Conservation (phyloP, 2,113 vertebrate species). For the rabbit (Oryctolagus cuniculus) region mOryCun1.1 NC_091435.1:15979001-15979500, state of each 20-base stretch:
- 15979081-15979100: background rate
- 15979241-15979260: background rate
- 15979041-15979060: background rate
- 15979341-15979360: background rate
- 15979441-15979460: constrained; percentile 16
- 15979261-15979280: background rate
- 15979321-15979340: background rate
- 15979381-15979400: background rate
- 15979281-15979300: background rate
- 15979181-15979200: background rate
- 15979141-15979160: background rate
- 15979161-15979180: background rate
- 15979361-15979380: background rate
- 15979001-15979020: accelerated
- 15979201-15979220: background rate
- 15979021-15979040: background rate
- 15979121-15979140: background rate
- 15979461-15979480: background rate
- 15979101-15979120: background rate
- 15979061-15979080: accelerated
- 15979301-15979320: background rate
- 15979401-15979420: background rate
- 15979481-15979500: background rate
- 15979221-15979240: background rate
- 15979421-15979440: background rate